A percentile compares a stretch with the other conserved stretches of the same genome.
Evolutionary conservation across 2,797 vertebrate genomes (phyloP).

Genomic region (Eulemur coronatus): DNA sequence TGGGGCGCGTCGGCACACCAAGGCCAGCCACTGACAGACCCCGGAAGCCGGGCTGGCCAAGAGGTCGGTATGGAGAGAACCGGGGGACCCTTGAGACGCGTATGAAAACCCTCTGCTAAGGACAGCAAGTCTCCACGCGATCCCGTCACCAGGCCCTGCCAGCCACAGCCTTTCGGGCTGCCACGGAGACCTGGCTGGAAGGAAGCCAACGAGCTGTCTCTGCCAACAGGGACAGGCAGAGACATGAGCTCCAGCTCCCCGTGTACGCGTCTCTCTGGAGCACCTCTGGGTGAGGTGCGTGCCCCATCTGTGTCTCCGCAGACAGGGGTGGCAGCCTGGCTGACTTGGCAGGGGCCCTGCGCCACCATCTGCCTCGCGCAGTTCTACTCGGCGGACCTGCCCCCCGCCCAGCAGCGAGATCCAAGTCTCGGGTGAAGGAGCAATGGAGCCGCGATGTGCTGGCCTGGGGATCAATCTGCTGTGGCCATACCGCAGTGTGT

Average conservation of each 20-base stretch:
- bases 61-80: neutral
- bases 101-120: neutral
- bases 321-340: neutral
- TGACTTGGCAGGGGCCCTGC: neutral
- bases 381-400: neutral
- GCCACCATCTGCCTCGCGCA: neutral
- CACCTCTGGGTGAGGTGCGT: neutral
- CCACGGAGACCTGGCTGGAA: neutral
- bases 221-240: fast-evolving
- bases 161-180: neutral
- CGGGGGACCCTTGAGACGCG: neutral
- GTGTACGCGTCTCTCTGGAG: neutral
- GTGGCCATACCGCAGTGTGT: fast-evolving
- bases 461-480: fast-evolving
- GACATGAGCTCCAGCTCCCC: fast-evolving
- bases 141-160: fast-evolving
- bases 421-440: fast-evolving
- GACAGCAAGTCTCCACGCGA: fast-evolving
- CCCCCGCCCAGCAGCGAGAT: neutral
- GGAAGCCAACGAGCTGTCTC: neutral
- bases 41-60: neutral
- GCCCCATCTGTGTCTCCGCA: neutral
- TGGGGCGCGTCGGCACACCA: too few species aligned
- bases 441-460: fast-evolving
- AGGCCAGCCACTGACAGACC: neutral